phyloP scores from a whole-genome alignment of 2,888 invertebrate species.

The Sminthurinus aureus region DNA sequence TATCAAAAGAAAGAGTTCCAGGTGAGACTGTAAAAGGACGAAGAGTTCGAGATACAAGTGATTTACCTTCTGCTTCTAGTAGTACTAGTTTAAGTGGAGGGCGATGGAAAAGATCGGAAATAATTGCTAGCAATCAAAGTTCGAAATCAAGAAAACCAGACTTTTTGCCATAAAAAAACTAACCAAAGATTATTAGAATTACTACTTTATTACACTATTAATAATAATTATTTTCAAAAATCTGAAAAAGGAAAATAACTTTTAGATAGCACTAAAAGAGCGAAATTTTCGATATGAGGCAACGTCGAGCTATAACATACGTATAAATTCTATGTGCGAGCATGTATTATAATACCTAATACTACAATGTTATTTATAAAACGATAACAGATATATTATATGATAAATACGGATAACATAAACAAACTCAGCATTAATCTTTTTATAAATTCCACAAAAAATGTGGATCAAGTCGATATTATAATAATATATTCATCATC shows the following conservation, averaged over 20 bases:
- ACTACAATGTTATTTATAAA: not conserved
- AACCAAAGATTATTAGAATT: not conserved
- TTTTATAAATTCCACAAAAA: not conserved
- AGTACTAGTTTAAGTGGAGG: conserved; percentile 16
- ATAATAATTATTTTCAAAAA: not conserved
- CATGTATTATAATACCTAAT: not conserved
- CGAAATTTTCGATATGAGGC: not conserved
- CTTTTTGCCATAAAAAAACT: not conserved
- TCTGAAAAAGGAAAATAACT: not conserved
- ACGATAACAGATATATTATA: not conserved
- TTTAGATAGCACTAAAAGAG: not conserved
- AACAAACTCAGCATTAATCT: not conserved
- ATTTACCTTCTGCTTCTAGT: conserved; percentile 62
- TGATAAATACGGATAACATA: not conserved
- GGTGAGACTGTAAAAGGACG: not conserved
- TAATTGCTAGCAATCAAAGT: conserved; percentile 77
- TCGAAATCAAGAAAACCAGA: conserved; percentile 10
- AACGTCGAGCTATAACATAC: not conserved
- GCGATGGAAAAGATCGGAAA: conserved; percentile 77
- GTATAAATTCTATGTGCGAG: too few relatives aligned
- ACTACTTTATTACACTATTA: not conserved
- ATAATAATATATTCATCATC: too few relatives aligned
- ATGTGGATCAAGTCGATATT: too few relatives aligned
- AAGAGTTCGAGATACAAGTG: conserved; percentile 33
- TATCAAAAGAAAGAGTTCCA: conserved; percentile 29